Evolutionary conservation across 2,113 vertebrate species (phyloP).

Genomic region (Carassius gibelio): DNA sequence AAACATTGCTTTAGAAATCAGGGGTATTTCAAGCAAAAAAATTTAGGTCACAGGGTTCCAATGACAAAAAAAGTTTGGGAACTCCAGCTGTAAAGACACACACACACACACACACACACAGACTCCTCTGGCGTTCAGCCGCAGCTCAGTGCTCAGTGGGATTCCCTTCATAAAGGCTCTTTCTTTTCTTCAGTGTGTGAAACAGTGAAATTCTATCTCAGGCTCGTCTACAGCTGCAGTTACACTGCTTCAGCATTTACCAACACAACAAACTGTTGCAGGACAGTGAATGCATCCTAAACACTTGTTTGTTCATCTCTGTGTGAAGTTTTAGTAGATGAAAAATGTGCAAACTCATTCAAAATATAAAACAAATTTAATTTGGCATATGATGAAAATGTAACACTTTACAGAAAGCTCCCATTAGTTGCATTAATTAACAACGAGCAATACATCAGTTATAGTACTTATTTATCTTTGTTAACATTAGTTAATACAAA

Average conservation of each 20-base stretch:
- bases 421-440: background rate
- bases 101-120: background rate
- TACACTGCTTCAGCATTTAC: background rate
- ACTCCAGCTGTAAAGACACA: background rate
- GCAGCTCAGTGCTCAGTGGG: constrained; percentile 8
- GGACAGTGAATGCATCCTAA: background rate
- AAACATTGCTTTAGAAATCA: no score
- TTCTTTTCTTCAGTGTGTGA: constrained; percentile 4
- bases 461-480: background rate
- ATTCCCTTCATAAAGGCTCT: constrained; percentile 28
- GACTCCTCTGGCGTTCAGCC: background rate
- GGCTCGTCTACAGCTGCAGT: background rate
- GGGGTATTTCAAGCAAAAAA: background rate
- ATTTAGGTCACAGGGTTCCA: background rate
- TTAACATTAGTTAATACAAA: background rate
- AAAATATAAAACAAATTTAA: background rate
- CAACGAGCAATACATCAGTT: background rate
- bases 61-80: background rate
- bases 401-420: background rate
- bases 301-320: background rate
- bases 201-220: background rate
- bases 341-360: background rate
- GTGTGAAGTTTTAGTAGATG: background rate
- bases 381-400: background rate
- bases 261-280: background rate